Evolutionary conservation across 2,888 invertebrate species (phyloP).

Genomic region (Fissipunctia ypsillon): DNA sequence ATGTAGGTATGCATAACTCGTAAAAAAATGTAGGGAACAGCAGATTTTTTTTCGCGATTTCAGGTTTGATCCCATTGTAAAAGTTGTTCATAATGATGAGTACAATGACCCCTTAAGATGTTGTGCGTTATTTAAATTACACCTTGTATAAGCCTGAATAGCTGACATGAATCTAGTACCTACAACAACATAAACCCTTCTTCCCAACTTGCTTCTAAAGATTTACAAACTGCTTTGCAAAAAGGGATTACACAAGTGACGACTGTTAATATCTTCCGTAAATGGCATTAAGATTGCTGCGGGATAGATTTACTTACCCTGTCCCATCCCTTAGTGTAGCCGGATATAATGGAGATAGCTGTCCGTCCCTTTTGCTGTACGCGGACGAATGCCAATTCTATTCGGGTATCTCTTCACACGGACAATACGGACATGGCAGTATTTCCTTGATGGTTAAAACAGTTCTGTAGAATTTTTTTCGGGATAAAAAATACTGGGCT

Average conservation of each 20-base stretch:
- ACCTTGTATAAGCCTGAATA: too few species aligned
- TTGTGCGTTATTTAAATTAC: too few species aligned
- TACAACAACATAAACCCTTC: constrained; percentile 4
- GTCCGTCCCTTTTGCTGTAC: constrained; percentile 49
- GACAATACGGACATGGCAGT: constrained; percentile 31
- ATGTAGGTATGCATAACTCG: too few species aligned
- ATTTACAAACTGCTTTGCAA: constrained; percentile 21
- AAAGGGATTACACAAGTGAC: constrained; percentile 36
- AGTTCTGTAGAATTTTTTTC: constrained; percentile 1
- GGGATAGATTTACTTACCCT: constrained; percentile 35
- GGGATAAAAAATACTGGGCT: background rate
- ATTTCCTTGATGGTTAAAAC: constrained; percentile 47
- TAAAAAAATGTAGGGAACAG: too few species aligned
- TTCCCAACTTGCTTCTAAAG: constrained; percentile 20
- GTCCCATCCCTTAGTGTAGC: constrained; percentile 24
- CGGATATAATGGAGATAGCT: constrained; percentile 52
- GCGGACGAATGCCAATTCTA: constrained; percentile 52
- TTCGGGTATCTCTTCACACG: constrained; percentile 42
- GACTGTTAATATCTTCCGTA: constrained; percentile 39
- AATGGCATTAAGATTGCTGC: constrained; percentile 49
- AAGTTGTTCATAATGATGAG: too few species aligned
- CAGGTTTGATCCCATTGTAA: too few species aligned
- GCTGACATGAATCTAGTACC: too few species aligned
- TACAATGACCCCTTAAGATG: too few species aligned
- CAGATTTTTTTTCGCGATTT: too few species aligned